Percentiles rank a stretch among this genome's conserved stretches.
phyloP scores from a whole-genome alignment of 2,797 vertebrate genomes.

The Centroberyx gerrardi region DNA sequence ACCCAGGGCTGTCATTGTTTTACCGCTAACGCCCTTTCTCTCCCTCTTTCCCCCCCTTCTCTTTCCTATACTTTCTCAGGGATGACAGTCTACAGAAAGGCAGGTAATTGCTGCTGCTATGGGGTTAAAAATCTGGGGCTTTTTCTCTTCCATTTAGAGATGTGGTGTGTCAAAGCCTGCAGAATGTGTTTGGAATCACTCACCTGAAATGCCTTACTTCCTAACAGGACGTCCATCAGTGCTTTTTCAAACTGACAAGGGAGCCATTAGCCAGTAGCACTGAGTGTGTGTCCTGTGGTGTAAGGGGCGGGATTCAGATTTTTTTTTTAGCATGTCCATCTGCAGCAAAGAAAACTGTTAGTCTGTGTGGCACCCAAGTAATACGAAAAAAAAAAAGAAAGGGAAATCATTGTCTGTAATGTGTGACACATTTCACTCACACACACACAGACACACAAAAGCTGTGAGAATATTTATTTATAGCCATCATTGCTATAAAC shows the following conservation, averaged over 20 bases:
- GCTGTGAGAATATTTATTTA: slow-evolving; percentile 49
- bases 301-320: slow-evolving; percentile 24
- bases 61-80: slow-evolving; percentile 44
- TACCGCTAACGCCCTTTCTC: slow-evolving; percentile 40
- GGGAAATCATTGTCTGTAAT: slow-evolving; percentile 45
- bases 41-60: slow-evolving; percentile 20
- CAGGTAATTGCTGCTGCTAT: slow-evolving; percentile 44
- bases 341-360: slow-evolving; percentile 27
- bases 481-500: slow-evolving; percentile 15
- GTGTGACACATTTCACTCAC: slow-evolving; percentile 16
- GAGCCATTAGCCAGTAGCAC: slow-evolving; percentile 61
- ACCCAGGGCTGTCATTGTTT: slow-evolving; percentile 83
- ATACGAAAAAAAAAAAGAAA: neutral
- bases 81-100: slow-evolving; percentile 56
- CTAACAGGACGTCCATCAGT: slow-evolving; percentile 66
- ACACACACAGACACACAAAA: slow-evolving; percentile 30
- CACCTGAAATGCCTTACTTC: slow-evolving; percentile 71
- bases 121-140: slow-evolving; percentile 7
- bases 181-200: slow-evolving; percentile 72
- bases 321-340: slow-evolving; percentile 17
- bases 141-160: slow-evolving; percentile 51
- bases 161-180: slow-evolving; percentile 53
- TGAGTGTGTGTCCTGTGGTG: slow-evolving; percentile 42
- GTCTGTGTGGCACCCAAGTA: slow-evolving; percentile 14
- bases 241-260: slow-evolving; percentile 65